These are phyloP conservation scores for Boloria euphrosyne DNA, from an alignment of 2,888 invertebrate genomes.

Conservation along the genomic window DNA sequence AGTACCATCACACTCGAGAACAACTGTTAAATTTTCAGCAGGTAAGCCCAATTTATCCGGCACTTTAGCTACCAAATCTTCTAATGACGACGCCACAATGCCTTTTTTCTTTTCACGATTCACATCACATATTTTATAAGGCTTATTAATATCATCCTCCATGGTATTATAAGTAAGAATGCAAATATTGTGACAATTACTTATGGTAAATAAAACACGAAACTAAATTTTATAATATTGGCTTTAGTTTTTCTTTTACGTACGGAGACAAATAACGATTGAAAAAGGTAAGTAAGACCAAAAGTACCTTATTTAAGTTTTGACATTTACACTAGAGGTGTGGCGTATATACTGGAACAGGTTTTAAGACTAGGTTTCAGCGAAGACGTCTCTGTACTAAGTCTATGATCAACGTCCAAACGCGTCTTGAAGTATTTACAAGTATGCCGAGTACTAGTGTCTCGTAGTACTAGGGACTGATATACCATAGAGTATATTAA, in stretches of 20 bases:
- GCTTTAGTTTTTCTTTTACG: conserved; percentile 1
- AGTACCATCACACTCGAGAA: conserved; percentile 95
- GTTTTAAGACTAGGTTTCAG: too few species aligned
- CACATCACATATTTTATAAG: conserved; percentile 91
- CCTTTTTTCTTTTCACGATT: conserved; percentile 91
- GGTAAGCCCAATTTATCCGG: conserved; percentile 87
- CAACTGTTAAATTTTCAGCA: conserved; percentile 87
- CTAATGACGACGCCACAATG: conserved; percentile 89
- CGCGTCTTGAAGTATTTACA: too few species aligned
- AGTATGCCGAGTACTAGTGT: too few species aligned
- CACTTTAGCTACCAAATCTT: conserved; percentile 89
- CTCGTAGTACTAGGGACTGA: too few species aligned
- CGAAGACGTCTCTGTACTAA: too few species aligned
- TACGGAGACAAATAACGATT: conserved; percentile 10
- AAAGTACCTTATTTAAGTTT: conserved; percentile 26
- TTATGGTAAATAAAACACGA: conserved; percentile 1
- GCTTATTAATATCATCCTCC: conserved; percentile 84
- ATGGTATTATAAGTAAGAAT: conserved; percentile 53
- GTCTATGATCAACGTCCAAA: too few species aligned
- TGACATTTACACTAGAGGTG: conserved; percentile 35
- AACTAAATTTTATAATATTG: conserved; percentile 4
- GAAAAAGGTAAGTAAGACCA: conserved; percentile 10
- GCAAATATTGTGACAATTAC: neutral
- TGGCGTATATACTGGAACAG: too few species aligned
- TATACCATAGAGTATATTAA: too few species aligned